These are phyloP conservation scores for Stomatorhinus ivindoensis DNA, from an alignment of 2,113 vertebrate genomes.

Conservation along the genomic window DNA sequence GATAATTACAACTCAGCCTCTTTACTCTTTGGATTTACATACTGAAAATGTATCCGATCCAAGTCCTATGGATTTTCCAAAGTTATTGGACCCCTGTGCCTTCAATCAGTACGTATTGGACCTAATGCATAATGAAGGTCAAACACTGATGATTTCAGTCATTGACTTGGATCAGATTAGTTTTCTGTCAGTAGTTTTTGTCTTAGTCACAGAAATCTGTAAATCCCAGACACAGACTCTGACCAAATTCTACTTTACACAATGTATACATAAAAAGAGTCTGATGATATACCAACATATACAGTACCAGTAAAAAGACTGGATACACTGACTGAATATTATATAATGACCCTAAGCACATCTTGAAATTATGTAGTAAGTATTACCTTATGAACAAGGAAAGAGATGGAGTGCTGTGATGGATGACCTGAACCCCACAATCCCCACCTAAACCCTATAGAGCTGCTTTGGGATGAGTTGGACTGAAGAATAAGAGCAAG, in stretches of 20 bases:
- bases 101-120: not conserved
- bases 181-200: not conserved
- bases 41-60: not conserved
- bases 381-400: not conserved
- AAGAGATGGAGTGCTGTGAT: not conserved
- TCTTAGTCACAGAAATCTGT: constrained; percentile 15
- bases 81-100: not conserved
- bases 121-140: constrained; percentile 8
- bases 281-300: not conserved
- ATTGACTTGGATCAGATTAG: not conserved
- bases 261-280: not conserved
- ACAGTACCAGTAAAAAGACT: not conserved
- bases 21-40: constrained; percentile 2
- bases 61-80: not conserved
- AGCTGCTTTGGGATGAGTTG: not conserved
- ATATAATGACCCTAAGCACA: not conserved
- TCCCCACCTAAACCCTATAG: not conserved
- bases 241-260: not conserved
- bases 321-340: not conserved
- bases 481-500: not conserved
- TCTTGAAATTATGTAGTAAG: not conserved
- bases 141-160: not conserved
- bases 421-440: not conserved
- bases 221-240: constrained; percentile 46
- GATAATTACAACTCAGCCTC: not conserved